These are phyloP conservation scores for Acrocephalus arundinaceus DNA, from an alignment of 2,113 vertebrate species.

Conservation along the genomic window DNA sequence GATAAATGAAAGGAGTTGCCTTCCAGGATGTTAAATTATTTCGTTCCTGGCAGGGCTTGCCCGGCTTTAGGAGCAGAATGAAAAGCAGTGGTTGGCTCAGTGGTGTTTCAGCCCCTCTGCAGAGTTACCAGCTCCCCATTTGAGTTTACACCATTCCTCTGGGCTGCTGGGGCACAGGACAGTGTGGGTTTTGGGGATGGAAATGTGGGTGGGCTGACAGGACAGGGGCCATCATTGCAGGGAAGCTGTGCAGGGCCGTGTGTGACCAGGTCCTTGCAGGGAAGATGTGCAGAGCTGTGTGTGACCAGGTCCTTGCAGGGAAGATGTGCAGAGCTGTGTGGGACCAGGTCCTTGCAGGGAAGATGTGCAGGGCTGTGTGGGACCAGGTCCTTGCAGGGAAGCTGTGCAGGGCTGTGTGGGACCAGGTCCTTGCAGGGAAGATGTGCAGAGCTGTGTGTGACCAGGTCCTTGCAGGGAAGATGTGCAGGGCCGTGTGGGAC, in stretches of 20 bases:
- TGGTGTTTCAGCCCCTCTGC: not conserved
- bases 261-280: not conserved
- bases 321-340: fast-evolving
- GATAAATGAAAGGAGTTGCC: not conserved
- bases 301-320: not conserved
- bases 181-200: fast-evolving
- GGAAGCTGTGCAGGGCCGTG: fast-evolving
- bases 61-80: not conserved
- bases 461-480: not conserved
- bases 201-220: fast-evolving
- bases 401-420: fast-evolving
- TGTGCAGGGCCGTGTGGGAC: no score
- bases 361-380: fast-evolving
- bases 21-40: not conserved
- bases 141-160: fast-evolving
- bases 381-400: not conserved
- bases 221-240: fast-evolving
- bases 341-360: not conserved
- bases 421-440: not conserved
- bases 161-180: not conserved
- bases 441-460: fast-evolving
- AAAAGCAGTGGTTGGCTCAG: not conserved
- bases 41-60: not conserved
- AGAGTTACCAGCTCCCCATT: not conserved
- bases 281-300: not conserved